Conservation (phyloP, 1,140 invertebrate species). For the Eumaeus atala region DNA sequence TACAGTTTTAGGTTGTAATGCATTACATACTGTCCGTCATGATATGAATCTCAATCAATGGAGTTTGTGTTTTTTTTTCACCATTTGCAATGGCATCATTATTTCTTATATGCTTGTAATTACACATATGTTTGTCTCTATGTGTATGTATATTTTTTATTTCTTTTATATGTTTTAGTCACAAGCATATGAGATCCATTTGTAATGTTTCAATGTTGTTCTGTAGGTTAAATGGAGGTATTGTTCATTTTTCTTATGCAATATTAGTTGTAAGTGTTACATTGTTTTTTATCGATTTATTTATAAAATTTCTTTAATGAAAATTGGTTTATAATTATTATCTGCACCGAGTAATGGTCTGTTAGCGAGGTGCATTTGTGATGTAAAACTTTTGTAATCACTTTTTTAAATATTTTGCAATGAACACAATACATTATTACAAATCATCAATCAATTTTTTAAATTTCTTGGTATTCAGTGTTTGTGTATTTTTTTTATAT, state of each 20-base stretch:
- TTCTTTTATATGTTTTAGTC: constrained; percentile 1
- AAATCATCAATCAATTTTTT: too few species aligned
- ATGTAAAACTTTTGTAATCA: constrained; percentile 1
- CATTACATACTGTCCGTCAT: constrained; percentile 14
- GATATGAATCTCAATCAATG: constrained; percentile 42
- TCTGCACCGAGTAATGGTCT: constrained; percentile 32
- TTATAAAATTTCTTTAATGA: constrained; percentile 43
- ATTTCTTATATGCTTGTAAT: constrained; percentile 34
- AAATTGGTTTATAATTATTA: constrained; percentile 31
- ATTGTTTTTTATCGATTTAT: constrained; percentile 70
- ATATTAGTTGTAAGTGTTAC: constrained; percentile 74
- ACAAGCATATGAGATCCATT: constrained; percentile 1
- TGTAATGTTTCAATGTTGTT: constrained; percentile 3
- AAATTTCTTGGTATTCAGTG: too few species aligned
- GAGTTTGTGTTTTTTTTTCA: constrained; percentile 20
- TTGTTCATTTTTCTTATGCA: constrained; percentile 68
- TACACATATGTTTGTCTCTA: constrained; percentile 11
- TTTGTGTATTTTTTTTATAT: too few species aligned
- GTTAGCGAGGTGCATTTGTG: constrained; percentile 31
- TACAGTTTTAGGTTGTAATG: constrained; percentile 11
- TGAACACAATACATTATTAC: too few species aligned
- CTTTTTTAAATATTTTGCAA: too few species aligned
- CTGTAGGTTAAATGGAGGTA: constrained; percentile 34
- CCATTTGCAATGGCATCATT: constrained; percentile 10
- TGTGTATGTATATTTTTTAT: constrained; percentile 4